These are phyloP conservation scores for Drosophila rubida DNA, from an alignment of 2,888 invertebrate species.

Conservation along the genomic window DNA sequence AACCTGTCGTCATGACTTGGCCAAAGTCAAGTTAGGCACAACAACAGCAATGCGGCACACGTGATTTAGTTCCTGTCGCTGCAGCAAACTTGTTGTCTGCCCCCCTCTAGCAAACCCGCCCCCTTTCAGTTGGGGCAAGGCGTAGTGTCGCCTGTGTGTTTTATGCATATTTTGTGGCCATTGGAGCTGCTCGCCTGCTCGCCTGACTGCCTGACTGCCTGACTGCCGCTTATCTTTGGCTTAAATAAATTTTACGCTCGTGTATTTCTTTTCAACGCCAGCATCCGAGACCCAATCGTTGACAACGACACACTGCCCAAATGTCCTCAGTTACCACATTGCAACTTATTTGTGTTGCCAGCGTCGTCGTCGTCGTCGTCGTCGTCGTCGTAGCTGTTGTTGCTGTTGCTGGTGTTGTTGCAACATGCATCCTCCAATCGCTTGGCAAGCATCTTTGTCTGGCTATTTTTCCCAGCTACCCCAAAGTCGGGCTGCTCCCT, in stretches of 20 bases:
- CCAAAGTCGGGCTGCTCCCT: background rate
- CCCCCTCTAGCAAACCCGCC: background rate
- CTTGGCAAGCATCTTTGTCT: slow-evolving; percentile 56
- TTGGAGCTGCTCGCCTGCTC: slow-evolving; percentile 34
- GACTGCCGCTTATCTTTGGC: slow-evolving; percentile 71
- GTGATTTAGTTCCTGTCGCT: slow-evolving; percentile 81
- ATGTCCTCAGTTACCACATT: slow-evolving; percentile 72
- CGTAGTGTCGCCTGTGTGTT: slow-evolving; percentile 58
- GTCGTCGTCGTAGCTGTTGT: slow-evolving; percentile 29
- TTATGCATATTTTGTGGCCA: slow-evolving; percentile 72
- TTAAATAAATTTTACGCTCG: slow-evolving; percentile 79
- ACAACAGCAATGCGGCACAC: slow-evolving; percentile 58
- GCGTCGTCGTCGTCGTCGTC: slow-evolving; percentile 30
- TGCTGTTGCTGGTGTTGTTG: slow-evolving; percentile 36
- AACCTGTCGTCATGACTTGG: slow-evolving; percentile 81
- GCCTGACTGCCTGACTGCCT: slow-evolving; percentile 36
- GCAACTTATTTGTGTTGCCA: slow-evolving; percentile 38
- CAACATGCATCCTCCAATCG: slow-evolving; percentile 53
- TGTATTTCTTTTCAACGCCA: slow-evolving; percentile 79
- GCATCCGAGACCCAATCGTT: slow-evolving; percentile 25
- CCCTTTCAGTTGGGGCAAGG: background rate
- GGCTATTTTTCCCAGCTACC: slow-evolving; percentile 36
- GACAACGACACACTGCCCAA: slow-evolving; percentile 73
- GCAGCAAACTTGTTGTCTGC: slow-evolving; percentile 72
- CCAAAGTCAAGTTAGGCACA: slow-evolving; percentile 75